A percentile compares a stretch with the other conserved stretches of the same genome.
Evolutionary conservation across 2,113 vertebrate genomes (phyloP).

Genomic region (Hemichromis elongatus): DNA sequence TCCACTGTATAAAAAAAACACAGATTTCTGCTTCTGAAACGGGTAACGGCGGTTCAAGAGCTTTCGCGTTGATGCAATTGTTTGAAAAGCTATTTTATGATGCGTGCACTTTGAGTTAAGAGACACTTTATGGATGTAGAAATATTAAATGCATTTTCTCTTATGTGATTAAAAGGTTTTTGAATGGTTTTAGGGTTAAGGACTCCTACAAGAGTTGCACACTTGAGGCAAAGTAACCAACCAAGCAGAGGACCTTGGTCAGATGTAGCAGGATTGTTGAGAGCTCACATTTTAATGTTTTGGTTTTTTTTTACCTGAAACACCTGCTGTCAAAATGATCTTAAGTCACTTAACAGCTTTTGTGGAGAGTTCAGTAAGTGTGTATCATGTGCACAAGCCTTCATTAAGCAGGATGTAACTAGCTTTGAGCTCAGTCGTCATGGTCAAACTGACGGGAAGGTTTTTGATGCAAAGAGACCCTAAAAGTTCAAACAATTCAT

Average conservation of each 20-base stretch:
- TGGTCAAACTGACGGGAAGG: background rate
- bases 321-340: background rate
- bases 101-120: background rate
- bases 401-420: background rate
- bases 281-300: background rate
- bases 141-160: background rate
- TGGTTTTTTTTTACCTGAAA: background rate
- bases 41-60: background rate
- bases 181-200: background rate
- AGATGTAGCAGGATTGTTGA: too few species aligned
- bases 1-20: background rate
- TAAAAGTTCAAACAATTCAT: background rate
- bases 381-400: background rate
- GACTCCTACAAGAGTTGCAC: background rate
- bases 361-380: rapidly evolving
- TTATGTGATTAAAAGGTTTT: background rate
- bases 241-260: background rate
- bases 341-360: background rate
- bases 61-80: background rate
- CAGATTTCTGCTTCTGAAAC: background rate
- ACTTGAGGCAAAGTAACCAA: background rate
- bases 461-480: background rate
- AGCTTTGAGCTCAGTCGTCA: background rate
- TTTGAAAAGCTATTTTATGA: background rate
- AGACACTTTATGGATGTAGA: background rate